Conservation (phyloP, 1,140 invertebrate genomes). For the Bombus fervidus region DNA sequence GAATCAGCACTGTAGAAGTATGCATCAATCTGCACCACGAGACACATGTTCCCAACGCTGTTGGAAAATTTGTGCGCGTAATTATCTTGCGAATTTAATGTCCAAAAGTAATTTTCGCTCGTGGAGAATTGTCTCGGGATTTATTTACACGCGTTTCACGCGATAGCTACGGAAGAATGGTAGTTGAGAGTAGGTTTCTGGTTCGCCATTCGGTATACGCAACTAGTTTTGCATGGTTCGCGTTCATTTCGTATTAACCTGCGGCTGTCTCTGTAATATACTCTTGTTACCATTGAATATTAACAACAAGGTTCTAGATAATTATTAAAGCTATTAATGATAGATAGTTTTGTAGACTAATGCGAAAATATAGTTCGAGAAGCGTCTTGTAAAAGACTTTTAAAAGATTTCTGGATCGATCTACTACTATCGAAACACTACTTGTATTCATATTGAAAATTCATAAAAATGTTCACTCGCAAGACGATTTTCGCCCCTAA, state of each 20-base stretch:
- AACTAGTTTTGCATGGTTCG: background rate
- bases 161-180: conserved; percentile 3
- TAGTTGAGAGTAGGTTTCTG: background rate
- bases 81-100: conserved; percentile 41
- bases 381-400: too few relatives aligned
- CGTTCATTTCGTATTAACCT: background rate
- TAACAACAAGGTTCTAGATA: too few relatives aligned
- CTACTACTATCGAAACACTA: too few relatives aligned
- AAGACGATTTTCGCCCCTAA: too few relatives aligned
- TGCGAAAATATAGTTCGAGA: too few relatives aligned
- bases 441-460: too few relatives aligned
- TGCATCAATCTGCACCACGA: background rate
- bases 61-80: conserved; percentile 20
- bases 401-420: too few relatives aligned
- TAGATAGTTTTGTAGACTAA: too few relatives aligned
- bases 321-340: too few relatives aligned
- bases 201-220: background rate
- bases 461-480: too few relatives aligned
- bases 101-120: conserved; percentile 16
- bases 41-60: background rate
- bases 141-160: conserved; percentile 18
- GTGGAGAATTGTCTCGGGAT: conserved; percentile 16
- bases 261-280: too few relatives aligned
- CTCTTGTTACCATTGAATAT: too few relatives aligned
- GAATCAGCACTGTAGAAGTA: background rate